These are phyloP conservation scores for Athene cunicularia DNA, from an alignment of 2,113 vertebrate species.

Conservation along the genomic window DNA sequence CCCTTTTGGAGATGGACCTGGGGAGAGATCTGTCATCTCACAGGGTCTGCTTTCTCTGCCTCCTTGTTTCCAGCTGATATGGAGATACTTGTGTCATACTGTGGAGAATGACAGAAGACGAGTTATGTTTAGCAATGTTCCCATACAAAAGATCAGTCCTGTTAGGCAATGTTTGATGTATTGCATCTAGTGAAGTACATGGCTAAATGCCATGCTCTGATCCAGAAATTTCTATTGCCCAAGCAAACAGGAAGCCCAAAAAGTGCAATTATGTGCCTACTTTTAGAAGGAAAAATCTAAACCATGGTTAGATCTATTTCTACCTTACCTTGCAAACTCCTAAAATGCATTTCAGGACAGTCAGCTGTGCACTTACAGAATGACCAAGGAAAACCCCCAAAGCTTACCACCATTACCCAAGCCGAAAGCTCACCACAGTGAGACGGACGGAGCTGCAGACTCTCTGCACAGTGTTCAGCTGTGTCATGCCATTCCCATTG, in stretches of 20 bases:
- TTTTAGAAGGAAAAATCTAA: background rate
- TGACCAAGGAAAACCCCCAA: background rate
- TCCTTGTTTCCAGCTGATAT: background rate
- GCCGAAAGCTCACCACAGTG: background rate
- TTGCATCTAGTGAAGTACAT: background rate
- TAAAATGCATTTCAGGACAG: background rate
- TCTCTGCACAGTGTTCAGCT: background rate
- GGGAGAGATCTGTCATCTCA: background rate
- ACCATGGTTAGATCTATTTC: background rate
- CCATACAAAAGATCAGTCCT: background rate
- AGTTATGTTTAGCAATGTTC: constrained; percentile 27
- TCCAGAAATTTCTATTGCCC: constrained; percentile 2
- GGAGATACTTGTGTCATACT: background rate
- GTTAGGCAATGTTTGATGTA: background rate
- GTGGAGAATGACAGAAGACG: background rate
- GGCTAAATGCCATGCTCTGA: background rate
- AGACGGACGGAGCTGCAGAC: accelerated
- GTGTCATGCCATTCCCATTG: background rate
- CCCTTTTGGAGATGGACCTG: background rate
- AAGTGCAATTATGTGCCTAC: background rate
- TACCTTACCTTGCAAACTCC: background rate
- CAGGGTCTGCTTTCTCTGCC: background rate
- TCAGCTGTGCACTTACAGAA: background rate
- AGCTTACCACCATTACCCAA: background rate
- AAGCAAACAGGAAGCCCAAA: constrained; percentile 7